phyloP scores from a whole-genome alignment of 2,797 vertebrate genomes.

The Myoxocephalus aenaeus region DNA sequence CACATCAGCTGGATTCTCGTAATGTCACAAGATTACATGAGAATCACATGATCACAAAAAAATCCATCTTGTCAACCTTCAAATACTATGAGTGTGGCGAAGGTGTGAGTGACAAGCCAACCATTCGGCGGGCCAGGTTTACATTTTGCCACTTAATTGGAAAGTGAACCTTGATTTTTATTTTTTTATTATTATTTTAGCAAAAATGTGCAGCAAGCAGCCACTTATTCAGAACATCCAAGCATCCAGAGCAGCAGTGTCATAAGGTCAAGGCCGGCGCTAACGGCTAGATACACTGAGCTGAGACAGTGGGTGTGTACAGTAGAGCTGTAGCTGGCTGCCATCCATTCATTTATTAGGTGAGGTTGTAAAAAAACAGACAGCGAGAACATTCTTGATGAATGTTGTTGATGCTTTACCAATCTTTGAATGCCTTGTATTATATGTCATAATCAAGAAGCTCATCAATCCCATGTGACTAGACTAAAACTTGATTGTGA shows the following conservation, averaged over 20 bases:
- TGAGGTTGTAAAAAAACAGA: not conserved
- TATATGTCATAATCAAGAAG: not conserved
- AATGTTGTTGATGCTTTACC: not conserved
- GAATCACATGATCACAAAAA: too few relatives aligned
- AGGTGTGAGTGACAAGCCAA: too few relatives aligned
- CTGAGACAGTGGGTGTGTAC: too few relatives aligned
- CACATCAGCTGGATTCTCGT: too few relatives aligned
- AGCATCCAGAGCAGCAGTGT: not conserved
- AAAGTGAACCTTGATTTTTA: too few relatives aligned
- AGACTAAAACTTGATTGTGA: not conserved
- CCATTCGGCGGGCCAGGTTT: too few relatives aligned
- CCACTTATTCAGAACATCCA: slow-evolving; percentile 5
- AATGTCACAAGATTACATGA: too few relatives aligned
- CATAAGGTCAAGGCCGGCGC: not conserved
- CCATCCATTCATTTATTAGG: not conserved
- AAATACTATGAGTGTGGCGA: too few relatives aligned
- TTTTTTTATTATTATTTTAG: too few relatives aligned
- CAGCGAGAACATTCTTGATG: not conserved
- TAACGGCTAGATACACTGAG: slow-evolving; percentile 3
- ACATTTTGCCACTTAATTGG: too few relatives aligned
- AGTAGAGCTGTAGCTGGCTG: not conserved
- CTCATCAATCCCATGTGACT: not conserved
- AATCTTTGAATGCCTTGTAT: not conserved
- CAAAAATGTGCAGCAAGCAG: not conserved
- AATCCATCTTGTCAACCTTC: too few relatives aligned